Conservation (phyloP, 2,888 invertebrate genomes). For the Agriopis leucophaearia region DNA sequence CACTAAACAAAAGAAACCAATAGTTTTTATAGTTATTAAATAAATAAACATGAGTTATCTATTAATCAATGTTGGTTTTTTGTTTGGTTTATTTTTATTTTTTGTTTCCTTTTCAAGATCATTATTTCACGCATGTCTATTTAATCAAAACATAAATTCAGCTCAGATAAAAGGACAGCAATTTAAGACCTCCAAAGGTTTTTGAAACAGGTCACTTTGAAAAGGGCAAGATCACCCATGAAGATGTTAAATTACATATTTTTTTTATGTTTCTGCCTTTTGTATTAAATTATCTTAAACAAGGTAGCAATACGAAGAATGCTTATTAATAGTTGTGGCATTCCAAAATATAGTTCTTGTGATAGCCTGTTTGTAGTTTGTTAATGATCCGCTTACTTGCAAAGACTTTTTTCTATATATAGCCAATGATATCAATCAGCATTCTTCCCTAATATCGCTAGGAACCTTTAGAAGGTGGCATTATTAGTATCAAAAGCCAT, state of each 20-base stretch:
- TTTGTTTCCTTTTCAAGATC: background rate
- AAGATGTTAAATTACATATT: background rate
- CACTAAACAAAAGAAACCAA: background rate
- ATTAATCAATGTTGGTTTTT: too few species aligned
- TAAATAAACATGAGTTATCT: background rate
- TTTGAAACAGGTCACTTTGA: background rate
- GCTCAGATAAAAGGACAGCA: too few species aligned
- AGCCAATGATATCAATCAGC: background rate
- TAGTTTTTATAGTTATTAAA: background rate
- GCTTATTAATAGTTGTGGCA: too few species aligned
- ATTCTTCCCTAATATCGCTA: background rate
- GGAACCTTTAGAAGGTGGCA: background rate
- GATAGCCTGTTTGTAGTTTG: too few species aligned
- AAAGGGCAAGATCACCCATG: background rate
- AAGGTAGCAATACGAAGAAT: too few species aligned
- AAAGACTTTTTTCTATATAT: too few species aligned
- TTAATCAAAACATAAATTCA: background rate
- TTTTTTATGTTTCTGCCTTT: background rate
- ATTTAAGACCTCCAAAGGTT: background rate
- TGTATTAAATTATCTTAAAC: background rate
- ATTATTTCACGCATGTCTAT: background rate
- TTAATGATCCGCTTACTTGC: too few species aligned
- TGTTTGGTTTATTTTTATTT: background rate
- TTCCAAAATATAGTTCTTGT: too few species aligned
- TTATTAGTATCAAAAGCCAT: constrained; percentile 1